phyloP scores from a whole-genome alignment of 2,888 invertebrate species.

The Pandemis heparana region DNA sequence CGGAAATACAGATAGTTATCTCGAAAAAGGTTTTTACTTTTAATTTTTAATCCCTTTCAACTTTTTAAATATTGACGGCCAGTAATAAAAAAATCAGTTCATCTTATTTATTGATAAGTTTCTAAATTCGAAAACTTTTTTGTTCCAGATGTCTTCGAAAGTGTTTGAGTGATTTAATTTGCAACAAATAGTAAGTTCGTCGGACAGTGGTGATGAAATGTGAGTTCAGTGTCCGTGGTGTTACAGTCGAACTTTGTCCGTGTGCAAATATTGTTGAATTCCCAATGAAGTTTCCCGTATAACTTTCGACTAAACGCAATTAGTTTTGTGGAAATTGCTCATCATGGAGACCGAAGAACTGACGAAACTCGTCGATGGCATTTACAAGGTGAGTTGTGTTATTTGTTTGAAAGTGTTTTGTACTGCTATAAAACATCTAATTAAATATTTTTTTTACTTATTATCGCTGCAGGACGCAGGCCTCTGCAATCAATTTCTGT shows the following conservation, averaged over 20 bases:
- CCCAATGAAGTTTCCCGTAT: constrained; percentile 80
- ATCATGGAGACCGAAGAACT: constrained; percentile 95
- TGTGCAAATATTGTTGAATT: constrained; percentile 62
- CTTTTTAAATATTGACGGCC: background rate
- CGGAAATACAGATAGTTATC: constrained; percentile 27
- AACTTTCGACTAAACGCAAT: constrained; percentile 60
- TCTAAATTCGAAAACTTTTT: constrained; percentile 54
- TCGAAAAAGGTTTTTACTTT: constrained; percentile 40
- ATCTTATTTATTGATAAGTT: constrained; percentile 13
- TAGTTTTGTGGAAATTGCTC: constrained; percentile 71
- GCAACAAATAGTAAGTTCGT: constrained; percentile 51
- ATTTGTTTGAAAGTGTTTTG: constrained; percentile 33
- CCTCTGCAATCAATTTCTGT: background rate
- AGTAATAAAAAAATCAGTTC: constrained; percentile 15
- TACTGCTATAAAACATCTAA: background rate
- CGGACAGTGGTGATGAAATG: constrained; percentile 72
- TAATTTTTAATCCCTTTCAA: constrained; percentile 13
- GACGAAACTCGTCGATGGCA: constrained; percentile 95
- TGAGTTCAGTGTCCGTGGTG: constrained; percentile 78
- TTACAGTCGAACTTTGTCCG: constrained; percentile 70
- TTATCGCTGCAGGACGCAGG: background rate
- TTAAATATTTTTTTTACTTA: background rate
- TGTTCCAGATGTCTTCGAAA: constrained; percentile 81
- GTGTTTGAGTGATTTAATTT: constrained; percentile 71
- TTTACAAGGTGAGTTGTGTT: constrained; percentile 91